These are phyloP conservation scores for Berghia stephanieae DNA, from an alignment of 1,140 invertebrate species.

Conservation along the genomic window DNA sequence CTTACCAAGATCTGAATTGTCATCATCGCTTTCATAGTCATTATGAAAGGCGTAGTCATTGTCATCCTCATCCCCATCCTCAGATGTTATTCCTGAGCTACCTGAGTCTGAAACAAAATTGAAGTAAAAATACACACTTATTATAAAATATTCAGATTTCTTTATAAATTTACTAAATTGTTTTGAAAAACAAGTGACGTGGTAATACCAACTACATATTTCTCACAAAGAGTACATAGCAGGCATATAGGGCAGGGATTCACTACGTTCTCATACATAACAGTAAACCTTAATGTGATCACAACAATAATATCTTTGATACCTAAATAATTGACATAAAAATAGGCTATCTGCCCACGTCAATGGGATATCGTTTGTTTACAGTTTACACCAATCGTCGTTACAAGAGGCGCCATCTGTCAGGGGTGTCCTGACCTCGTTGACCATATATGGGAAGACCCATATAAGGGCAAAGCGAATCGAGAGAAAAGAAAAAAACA, in stretches of 20 bases:
- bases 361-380: too few relatives aligned
- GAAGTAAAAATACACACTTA: background rate
- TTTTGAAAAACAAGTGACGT: background rate
- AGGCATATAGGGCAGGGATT: slow-evolving; percentile 1
- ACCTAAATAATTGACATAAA: too few relatives aligned
- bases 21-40: slow-evolving; percentile 41
- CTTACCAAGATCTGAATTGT: slow-evolving; percentile 41
- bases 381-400: too few relatives aligned
- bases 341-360: too few relatives aligned
- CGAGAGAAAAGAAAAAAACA: too few relatives aligned
- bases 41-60: slow-evolving; percentile 42
- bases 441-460: too few relatives aligned
- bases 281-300: too few relatives aligned
- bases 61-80: slow-evolving; percentile 47
- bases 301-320: too few relatives aligned
- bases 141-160: background rate
- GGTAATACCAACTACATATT: background rate
- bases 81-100: slow-evolving; percentile 44
- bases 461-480: too few relatives aligned
- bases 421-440: too few relatives aligned
- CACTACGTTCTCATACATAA: background rate
- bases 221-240: background rate
- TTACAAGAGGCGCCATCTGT: too few relatives aligned
- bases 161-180: background rate
- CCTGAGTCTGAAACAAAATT: slow-evolving; percentile 47